phyloP scores from a whole-genome alignment of 2,888 invertebrate species.

The Acleris emargana region DNA sequence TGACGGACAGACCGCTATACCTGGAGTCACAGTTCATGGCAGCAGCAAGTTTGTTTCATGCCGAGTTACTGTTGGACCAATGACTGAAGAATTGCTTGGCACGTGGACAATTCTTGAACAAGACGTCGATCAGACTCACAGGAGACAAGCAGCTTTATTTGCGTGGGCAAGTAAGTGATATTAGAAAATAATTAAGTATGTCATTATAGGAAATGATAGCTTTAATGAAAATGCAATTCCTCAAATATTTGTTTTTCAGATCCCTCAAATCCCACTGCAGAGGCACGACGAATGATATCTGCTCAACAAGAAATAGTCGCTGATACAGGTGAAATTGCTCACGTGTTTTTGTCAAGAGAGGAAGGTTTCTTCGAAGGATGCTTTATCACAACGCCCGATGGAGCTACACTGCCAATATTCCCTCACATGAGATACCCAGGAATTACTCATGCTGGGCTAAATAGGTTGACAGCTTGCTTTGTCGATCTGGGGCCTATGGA shows the following conservation, averaged over 20 bases:
- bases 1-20: neutral
- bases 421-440: constrained; percentile 46
- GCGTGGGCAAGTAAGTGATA: constrained; percentile 47
- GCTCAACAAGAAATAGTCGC: constrained; percentile 45
- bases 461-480: constrained; percentile 16
- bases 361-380: constrained; percentile 44
- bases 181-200: neutral
- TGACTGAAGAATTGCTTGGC: constrained; percentile 44
- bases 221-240: too few species aligned
- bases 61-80: constrained; percentile 48
- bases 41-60: constrained; percentile 47
- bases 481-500: constrained; percentile 33
- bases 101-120: constrained; percentile 47
- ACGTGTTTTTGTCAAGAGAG: constrained; percentile 44
- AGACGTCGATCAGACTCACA: constrained; percentile 35
- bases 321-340: constrained; percentile 46
- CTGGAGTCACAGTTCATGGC: constrained; percentile 40
- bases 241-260: constrained; percentile 10
- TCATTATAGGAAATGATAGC: too few species aligned
- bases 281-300: constrained; percentile 26
- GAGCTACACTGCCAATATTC: constrained; percentile 43
- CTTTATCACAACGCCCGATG: constrained; percentile 55
- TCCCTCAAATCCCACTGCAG: constrained; percentile 27
- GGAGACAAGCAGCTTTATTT: constrained; percentile 47
- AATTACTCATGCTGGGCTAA: constrained; percentile 20